Conservation (phyloP, 2,113 vertebrate species). For the Phyllostomus hastatus region DNA sequence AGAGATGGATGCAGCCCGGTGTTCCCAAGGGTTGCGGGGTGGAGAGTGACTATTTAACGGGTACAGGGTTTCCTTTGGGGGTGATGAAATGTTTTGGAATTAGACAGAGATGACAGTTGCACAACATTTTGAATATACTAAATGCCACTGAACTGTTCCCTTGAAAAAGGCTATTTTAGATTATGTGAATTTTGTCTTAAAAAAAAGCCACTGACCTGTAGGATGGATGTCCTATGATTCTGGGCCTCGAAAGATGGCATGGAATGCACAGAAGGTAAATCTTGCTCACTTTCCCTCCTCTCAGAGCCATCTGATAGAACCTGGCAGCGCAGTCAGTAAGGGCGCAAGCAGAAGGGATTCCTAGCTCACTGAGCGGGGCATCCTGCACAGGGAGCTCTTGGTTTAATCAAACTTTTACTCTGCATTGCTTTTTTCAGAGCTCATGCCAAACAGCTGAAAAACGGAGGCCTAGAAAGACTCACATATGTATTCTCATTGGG, state of each 20-base stretch:
- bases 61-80: not conserved
- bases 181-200: not conserved
- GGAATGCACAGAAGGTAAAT: not conserved
- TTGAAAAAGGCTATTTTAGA: not conserved
- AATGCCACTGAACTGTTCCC: not conserved
- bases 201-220: not conserved
- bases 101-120: not conserved
- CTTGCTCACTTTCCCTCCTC: not conserved
- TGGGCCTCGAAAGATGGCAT: not conserved
- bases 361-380: not conserved
- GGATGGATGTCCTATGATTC: not conserved
- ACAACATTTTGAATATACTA: not conserved
- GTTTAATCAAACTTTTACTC: not conserved
- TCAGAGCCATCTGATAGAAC: not conserved
- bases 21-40: not conserved
- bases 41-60: no score
- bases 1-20: fast-evolving
- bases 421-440: not conserved
- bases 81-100: not conserved
- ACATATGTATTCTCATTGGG: not conserved
- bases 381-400: not conserved
- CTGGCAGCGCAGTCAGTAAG: not conserved
- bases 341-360: not conserved
- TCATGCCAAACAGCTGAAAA: not conserved
- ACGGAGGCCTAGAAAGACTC: not conserved